Percentiles rank a stretch among this genome's conserved stretches.
These are phyloP conservation scores for Centroberyx gerrardi DNA, from an alignment of 2,797 vertebrate species.

Conservation along the genomic window DNA sequence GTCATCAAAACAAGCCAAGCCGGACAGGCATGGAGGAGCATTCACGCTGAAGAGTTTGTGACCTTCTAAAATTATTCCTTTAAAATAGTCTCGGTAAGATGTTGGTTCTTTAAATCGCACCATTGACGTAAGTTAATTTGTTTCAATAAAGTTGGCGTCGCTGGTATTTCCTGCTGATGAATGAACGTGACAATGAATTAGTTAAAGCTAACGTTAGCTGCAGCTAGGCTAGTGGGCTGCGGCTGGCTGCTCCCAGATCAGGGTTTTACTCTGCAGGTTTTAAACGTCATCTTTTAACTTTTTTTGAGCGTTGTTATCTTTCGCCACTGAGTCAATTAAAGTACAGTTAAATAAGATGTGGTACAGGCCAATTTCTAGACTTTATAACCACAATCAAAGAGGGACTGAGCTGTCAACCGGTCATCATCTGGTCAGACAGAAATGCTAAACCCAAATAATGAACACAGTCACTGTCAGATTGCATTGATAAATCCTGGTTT, in stretches of 20 bases:
- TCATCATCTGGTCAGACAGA: too few relatives aligned
- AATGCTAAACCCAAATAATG: too few relatives aligned
- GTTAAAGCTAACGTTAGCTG: constrained; percentile 8
- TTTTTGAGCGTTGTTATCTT: too few relatives aligned
- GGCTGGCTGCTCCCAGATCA: too few relatives aligned
- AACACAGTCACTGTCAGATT: neutral
- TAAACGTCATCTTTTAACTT: too few relatives aligned
- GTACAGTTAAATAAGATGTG: too few relatives aligned
- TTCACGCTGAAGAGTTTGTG: constrained; percentile 53
- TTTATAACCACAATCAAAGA: too few relatives aligned
- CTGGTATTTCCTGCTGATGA: neutral
- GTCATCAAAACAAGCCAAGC: constrained; percentile 75
- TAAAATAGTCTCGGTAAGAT: constrained; percentile 28
- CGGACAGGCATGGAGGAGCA: constrained; percentile 57
- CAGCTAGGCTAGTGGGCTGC: constrained; percentile 5
- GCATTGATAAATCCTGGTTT: neutral
- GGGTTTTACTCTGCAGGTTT: too few relatives aligned
- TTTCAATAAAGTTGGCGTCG: neutral
- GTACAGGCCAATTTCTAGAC: too few relatives aligned
- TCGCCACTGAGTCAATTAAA: too few relatives aligned
- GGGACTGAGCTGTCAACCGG: too few relatives aligned
- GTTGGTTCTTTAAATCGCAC: neutral
- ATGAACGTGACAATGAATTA: neutral
- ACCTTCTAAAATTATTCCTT: constrained; percentile 66
- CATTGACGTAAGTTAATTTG: rapidly evolving